Conservation (phyloP, 2,113 vertebrate genomes). For the Oophaga pumilio region DNA sequence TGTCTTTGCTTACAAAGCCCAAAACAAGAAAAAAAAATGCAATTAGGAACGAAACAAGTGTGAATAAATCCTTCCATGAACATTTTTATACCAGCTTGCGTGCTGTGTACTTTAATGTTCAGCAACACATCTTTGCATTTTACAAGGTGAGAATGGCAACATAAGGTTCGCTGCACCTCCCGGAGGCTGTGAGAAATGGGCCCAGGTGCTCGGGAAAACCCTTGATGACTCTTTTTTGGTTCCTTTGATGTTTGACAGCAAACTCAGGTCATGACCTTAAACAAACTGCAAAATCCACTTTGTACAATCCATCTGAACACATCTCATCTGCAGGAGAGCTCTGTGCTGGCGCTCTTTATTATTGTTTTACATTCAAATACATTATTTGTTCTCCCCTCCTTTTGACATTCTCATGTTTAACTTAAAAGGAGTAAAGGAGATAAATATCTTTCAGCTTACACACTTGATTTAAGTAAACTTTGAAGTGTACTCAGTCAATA, state of each 20-base stretch:
- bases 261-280: conserved; percentile 47
- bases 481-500: conserved; percentile 14
- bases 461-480: conserved; percentile 24
- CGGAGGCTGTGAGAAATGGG: conserved; percentile 49
- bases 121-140: rapidly evolving
- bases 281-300: conserved; percentile 15
- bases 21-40: not conserved
- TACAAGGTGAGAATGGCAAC: conserved; percentile 1
- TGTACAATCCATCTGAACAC: not conserved
- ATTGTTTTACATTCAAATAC: conserved; percentile 6
- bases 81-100: not conserved
- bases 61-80: not conserved
- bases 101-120: conserved; percentile 9
- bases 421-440: conserved; percentile 27
- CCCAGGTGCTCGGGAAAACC: conserved; percentile 64
- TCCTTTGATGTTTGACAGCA: conserved; percentile 64
- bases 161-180: conserved; percentile 58
- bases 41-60: not conserved
- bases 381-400: not conserved
- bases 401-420: conserved; percentile 40
- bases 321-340: not conserved
- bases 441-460: conserved; percentile 25
- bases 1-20: too few species aligned
- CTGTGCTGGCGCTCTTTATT: not conserved
- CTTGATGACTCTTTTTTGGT: conserved; percentile 62